Base-by-base conservation (phyloP, 2,888 invertebrate genomes). In the Anticlea derivata region DNA sequence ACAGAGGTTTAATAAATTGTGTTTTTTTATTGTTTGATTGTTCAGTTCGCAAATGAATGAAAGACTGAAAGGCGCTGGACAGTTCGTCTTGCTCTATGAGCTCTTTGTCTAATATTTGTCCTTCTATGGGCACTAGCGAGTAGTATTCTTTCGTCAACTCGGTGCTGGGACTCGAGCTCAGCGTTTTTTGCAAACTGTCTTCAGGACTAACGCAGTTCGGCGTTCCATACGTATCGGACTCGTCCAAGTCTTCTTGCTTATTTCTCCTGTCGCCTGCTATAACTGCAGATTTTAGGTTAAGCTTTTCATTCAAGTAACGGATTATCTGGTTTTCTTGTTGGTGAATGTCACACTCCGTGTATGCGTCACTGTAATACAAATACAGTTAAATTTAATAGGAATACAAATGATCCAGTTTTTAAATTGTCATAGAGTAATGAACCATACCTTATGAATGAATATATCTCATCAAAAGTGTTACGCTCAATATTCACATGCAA, bases 81-180 rank as follows among this genome's bases (percentile, higher is more conserved):
- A 92, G 75, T 33, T 79, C 86, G 68, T 92, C 92, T 70, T 92
- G 92, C 71, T 92, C 92, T 20, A 77, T 83, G 10, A 92, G 78
- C 70, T 92, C 92, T 66, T 84, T 86, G 37, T 92, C 91, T 61
- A 92, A 68, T 55, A 85, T 72, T 52, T 78, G 79, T 23, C 73
- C 73, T 40, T 87, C 86, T 55, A 84, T 79, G 17, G 84, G 83
- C 27, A 84, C 83, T 58, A 84, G 63, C 33, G 83, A 82, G 68
- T 88, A 86, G 57, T 86, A 88, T 63, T 87, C 85, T 66, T 79
- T 86, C 31, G 76, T 86, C 47, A 87, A 59, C 58, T 86, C 86
- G 27, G 80, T 86, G 54, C 81, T 86, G 22, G 86, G 86, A 75
- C 84, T 87, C 53, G 81, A 74, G 58, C 72, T 75, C 56, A 77